A percentile compares a stretch with the other conserved stretches of the same genome.
phyloP scores from a whole-genome alignment of 2,888 invertebrate genomes.

The Agrochola circellaris region DNA sequence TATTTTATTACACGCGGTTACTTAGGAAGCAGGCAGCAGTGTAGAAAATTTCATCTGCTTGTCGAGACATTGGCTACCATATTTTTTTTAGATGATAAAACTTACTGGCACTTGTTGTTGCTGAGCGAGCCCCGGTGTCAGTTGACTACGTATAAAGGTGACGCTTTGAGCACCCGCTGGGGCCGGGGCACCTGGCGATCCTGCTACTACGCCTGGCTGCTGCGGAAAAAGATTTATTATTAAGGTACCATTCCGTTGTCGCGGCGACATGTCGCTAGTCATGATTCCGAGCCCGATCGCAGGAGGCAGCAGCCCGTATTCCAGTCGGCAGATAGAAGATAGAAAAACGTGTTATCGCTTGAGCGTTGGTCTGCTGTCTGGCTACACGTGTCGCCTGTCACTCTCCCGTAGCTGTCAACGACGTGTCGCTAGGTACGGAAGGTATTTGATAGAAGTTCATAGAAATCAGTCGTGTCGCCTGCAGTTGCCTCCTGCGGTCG shows the following conservation, averaged over 20 bases:
- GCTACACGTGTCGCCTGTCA: too few relatives aligned
- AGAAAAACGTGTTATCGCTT: too few relatives aligned
- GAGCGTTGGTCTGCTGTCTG: too few relatives aligned
- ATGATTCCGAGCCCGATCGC: too few relatives aligned
- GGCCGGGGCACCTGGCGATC: constrained; percentile 82
- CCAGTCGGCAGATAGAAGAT: too few relatives aligned
- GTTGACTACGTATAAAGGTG: constrained; percentile 93
- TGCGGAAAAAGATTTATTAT: constrained; percentile 46
- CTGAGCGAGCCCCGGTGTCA: constrained; percentile 92
- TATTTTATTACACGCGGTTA: not conserved
- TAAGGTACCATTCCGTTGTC: not conserved
- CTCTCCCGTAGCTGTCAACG: too few relatives aligned
- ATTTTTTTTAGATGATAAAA: not conserved
- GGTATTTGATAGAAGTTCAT: too few relatives aligned
- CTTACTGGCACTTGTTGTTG: constrained; percentile 89
- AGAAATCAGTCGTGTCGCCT: too few relatives aligned
- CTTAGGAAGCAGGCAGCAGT: not conserved
- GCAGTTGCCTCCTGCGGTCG: too few relatives aligned
- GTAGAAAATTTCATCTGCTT: not conserved
- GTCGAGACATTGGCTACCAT: not conserved
- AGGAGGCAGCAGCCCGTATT: too few relatives aligned
- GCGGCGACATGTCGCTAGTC: too few relatives aligned
- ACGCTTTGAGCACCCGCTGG: constrained; percentile 90
- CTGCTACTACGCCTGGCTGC: constrained; percentile 83
- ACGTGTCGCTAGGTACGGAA: too few relatives aligned